phyloP scores from a whole-genome alignment of 2,888 invertebrate genomes.

The Liopterus haemorrhoidalis region DNA sequence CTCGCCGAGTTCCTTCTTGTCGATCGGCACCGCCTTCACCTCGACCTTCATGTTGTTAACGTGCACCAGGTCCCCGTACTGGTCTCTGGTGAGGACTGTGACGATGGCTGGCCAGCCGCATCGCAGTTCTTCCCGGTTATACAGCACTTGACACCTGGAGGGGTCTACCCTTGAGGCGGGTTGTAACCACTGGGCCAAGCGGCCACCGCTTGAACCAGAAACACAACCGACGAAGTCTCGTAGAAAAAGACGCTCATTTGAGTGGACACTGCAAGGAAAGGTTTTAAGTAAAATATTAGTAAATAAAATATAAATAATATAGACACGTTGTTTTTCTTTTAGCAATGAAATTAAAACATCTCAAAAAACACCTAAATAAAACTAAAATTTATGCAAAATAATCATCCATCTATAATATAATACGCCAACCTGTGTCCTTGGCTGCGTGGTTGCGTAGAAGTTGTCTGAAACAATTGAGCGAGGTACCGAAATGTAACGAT shows the following conservation, averaged over 20 bases:
- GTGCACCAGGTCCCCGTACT: conserved; percentile 82
- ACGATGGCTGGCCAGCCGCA: conserved; percentile 82
- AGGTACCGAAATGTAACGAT: too few species aligned
- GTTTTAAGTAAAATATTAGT: too few species aligned
- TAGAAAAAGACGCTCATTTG: conserved; percentile 87
- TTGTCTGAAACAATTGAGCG: too few species aligned
- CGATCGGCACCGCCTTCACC: conserved; percentile 66
- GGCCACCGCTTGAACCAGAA: conserved; percentile 79
- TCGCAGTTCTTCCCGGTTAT: conserved; percentile 63
- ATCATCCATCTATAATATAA: too few species aligned
- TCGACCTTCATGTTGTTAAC: conserved; percentile 77
- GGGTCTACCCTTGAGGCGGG: conserved; percentile 90
- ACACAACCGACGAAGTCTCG: conserved; percentile 86
- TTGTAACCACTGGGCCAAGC: conserved; percentile 91
- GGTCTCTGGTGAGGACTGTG: conserved; percentile 78
- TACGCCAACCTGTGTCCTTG: too few species aligned
- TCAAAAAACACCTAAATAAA: background rate
- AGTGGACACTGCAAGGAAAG: conserved; percentile 62
- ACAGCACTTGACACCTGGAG: conserved; percentile 74
- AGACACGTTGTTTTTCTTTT: conserved; percentile 3
- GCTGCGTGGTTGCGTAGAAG: too few species aligned
- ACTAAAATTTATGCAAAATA: background rate
- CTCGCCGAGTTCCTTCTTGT: conserved; percentile 59
- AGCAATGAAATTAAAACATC: background rate
- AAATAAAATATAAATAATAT: conserved; percentile 14